Conservation (phyloP, 2,113 vertebrate genomes). For the Xiphophorus maculatus region DNA sequence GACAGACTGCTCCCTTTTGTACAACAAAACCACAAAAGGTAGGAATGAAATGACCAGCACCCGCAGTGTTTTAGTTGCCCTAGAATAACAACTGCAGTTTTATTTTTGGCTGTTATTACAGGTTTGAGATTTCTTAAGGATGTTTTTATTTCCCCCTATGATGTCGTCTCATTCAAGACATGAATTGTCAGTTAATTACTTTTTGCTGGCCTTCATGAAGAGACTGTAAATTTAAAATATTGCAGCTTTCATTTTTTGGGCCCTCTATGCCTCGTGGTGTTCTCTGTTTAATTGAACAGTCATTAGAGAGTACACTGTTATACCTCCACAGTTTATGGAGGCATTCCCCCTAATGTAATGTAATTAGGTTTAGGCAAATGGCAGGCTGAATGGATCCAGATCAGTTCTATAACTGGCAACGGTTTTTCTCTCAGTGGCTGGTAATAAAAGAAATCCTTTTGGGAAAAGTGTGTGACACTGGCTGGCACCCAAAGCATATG, state of each 20-base stretch:
- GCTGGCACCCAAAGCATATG: conserved; percentile 69
- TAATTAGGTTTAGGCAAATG: conserved; percentile 64
- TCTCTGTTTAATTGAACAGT: conserved; percentile 75
- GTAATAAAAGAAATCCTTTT: conserved; percentile 73
- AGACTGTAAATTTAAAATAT: conserved; percentile 46
- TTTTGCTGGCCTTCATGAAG: conserved; percentile 34
- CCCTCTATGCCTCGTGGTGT: conserved; percentile 61
- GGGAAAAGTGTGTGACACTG: conserved; percentile 66
- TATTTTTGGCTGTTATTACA: not conserved
- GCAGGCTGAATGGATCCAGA: conserved; percentile 63
- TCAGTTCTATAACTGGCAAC: conserved; percentile 54
- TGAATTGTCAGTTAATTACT: conserved; percentile 42
- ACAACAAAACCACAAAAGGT: not conserved
- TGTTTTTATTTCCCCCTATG: too few relatives aligned
- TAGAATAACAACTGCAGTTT: not conserved
- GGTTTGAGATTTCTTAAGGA: not conserved
- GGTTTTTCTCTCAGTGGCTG: conserved; percentile 57
- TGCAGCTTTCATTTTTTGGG: conserved; percentile 53
- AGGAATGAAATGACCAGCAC: not conserved
- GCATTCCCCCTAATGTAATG: conserved; percentile 71
- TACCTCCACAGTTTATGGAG: conserved; percentile 70
- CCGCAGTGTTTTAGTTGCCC: not conserved
- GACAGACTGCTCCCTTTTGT: not conserved
- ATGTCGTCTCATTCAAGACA: conserved; percentile 16
- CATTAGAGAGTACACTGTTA: conserved; percentile 71